A percentile compares a stretch with the other conserved stretches of the same genome.
These are phyloP conservation scores for Cyaniris semiargus DNA, from an alignment of 2,888 invertebrate genomes.

Conservation along the genomic window DNA sequence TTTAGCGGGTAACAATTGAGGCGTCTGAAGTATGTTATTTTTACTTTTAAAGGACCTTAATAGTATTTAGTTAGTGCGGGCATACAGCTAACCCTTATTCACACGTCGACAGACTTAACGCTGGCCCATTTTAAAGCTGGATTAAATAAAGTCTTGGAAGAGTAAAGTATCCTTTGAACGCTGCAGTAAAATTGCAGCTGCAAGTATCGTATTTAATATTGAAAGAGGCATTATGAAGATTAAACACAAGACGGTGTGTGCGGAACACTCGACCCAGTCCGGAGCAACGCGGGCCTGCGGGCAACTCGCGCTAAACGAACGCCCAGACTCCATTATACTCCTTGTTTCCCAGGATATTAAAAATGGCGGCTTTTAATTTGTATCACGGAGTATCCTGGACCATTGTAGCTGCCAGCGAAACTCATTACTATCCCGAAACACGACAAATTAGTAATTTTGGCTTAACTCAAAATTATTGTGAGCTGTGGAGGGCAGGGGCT, in stretches of 20 bases:
- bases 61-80: neutral
- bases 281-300: neutral
- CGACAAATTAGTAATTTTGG: neutral
- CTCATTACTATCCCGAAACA: neutral
- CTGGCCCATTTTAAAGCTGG: neutral
- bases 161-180: neutral
- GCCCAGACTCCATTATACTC: neutral
- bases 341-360: conserved; percentile 5
- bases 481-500: neutral
- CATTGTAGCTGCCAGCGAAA: neutral
- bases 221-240: conserved; percentile 1
- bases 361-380: conserved; percentile 1
- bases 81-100: neutral
- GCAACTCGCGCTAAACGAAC: neutral
- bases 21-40: too few relatives aligned
- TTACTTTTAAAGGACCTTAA: too few relatives aligned
- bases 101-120: too few relatives aligned
- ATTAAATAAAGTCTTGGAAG: neutral
- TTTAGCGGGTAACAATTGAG: too few relatives aligned
- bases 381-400: neutral
- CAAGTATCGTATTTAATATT: conserved; percentile 12
- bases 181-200: neutral
- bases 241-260: neutral
- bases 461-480: neutral
- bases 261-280: neutral